These are phyloP conservation scores for Plectrocnemia conspersa DNA, from an alignment of 1,140 invertebrate genomes.

Conservation along the genomic window DNA sequence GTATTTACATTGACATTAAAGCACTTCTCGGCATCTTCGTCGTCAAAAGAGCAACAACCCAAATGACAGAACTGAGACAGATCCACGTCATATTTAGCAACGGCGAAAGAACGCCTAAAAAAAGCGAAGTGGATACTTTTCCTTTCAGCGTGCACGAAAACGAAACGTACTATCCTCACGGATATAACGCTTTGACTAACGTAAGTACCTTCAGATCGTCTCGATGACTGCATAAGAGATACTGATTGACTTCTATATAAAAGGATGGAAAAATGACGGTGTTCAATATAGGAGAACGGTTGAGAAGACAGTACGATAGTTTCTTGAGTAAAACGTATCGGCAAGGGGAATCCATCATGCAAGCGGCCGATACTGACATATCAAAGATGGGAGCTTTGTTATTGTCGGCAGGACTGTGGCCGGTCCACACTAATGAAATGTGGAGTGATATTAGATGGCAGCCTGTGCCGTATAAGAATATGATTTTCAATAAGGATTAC, in stretches of 20 bases:
- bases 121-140: conserved; percentile 46
- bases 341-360: conserved; percentile 44
- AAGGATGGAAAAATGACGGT: conserved; percentile 32
- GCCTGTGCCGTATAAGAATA: conserved; percentile 56
- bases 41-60: conserved; percentile 44
- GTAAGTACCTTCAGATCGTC: conserved; percentile 39
- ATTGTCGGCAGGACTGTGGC: conserved; percentile 65
- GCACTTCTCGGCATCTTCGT: conserved; percentile 50
- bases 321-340: conserved; percentile 24
- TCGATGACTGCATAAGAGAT: neutral
- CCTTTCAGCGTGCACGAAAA: conserved; percentile 46
- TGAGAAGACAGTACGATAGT: conserved; percentile 27
- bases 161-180: conserved; percentile 47
- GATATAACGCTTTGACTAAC: conserved; percentile 52
- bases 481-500: conserved; percentile 41
- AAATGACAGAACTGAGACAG: conserved; percentile 47
- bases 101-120: conserved; percentile 52
- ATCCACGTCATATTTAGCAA: conserved; percentile 55
- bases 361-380: conserved; percentile 69
- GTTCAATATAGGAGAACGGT: conserved; percentile 25
- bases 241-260: neutral
- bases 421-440: conserved; percentile 52
- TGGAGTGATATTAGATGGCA: conserved; percentile 66
- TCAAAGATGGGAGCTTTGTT: conserved; percentile 70
- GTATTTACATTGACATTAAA: no score